phyloP scores from a whole-genome alignment of 1,140 invertebrate genomes.

The Lepidostoma basale region DNA sequence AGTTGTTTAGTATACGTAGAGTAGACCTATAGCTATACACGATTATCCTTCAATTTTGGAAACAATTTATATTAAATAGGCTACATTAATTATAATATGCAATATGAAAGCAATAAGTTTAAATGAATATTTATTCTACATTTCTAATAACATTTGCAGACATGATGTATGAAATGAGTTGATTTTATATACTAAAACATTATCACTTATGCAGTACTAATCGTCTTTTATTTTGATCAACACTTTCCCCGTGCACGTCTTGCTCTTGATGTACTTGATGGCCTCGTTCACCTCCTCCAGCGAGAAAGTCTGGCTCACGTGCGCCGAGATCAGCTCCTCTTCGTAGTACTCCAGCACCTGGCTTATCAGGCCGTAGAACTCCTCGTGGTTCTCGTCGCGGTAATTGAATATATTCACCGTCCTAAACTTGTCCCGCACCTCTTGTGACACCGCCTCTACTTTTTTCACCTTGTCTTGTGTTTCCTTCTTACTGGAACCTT shows the following conservation, averaged over 20 bases:
- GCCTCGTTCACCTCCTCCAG: slow-evolving; percentile 60
- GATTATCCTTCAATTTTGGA: slow-evolving; percentile 29
- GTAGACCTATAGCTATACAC: slow-evolving; percentile 15
- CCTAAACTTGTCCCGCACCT: slow-evolving; percentile 32
- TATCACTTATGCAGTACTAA: slow-evolving; percentile 25
- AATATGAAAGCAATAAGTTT: slow-evolving; percentile 31
- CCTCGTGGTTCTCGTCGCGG: slow-evolving; percentile 47
- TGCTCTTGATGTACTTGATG: slow-evolving; percentile 56
- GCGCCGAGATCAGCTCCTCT: slow-evolving; percentile 58
- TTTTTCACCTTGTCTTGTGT: slow-evolving; percentile 8
- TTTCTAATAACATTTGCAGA: slow-evolving; percentile 31
- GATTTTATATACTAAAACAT: slow-evolving; percentile 36
- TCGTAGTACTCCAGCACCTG: slow-evolving; percentile 61
- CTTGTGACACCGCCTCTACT: slow-evolving; percentile 4
- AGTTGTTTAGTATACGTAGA: slow-evolving; percentile 14
- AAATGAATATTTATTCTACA: slow-evolving; percentile 32
- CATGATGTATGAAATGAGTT: slow-evolving; percentile 22
- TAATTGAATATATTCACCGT: slow-evolving; percentile 44
- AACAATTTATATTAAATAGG: slow-evolving; percentile 26
- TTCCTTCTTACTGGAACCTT: slow-evolving; percentile 23
- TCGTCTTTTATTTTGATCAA: slow-evolving; percentile 50
- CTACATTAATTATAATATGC: no score
- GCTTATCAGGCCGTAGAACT: slow-evolving; percentile 52
- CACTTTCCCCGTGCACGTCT: slow-evolving; percentile 62
- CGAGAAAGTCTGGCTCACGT: slow-evolving; percentile 57